Evolutionary conservation across 2,797 vertebrate species (phyloP).

Genomic region (Hippocampus kuda): DNA sequence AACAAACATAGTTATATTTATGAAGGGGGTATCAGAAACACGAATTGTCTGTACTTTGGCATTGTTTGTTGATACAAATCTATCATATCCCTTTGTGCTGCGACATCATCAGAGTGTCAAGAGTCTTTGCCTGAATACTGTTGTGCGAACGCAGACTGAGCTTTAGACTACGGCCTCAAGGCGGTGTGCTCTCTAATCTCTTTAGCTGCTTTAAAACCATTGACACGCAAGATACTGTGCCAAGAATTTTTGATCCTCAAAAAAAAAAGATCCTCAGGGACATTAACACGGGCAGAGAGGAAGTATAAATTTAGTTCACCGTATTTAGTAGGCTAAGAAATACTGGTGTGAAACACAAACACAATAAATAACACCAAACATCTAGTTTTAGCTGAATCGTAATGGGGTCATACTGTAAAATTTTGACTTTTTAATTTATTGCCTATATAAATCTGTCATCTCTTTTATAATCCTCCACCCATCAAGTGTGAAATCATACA

Average conservation of each 20-base stretch:
- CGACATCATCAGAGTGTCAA: neutral
- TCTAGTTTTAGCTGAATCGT: neutral
- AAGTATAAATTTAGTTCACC: slow-evolving; percentile 35
- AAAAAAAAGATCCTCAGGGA: neutral
- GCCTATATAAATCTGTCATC: neutral
- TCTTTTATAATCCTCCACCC: too few species aligned
- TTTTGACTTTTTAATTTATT: neutral
- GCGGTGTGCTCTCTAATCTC: slow-evolving; percentile 45
- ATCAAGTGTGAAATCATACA: neutral
- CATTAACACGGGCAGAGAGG: neutral
- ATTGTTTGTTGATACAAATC: slow-evolving; percentile 44
- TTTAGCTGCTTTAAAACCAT: slow-evolving; percentile 51
- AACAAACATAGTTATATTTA: neutral
- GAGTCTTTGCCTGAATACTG: slow-evolving; percentile 29
- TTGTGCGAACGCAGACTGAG: slow-evolving; percentile 29
- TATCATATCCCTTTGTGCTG: neutral
- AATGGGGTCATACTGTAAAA: neutral
- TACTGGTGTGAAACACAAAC: neutral
- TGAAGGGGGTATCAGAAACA: neutral
- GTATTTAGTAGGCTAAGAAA: slow-evolving; percentile 4
- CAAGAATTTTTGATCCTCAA: slow-evolving; percentile 11
- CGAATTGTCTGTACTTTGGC: slow-evolving; percentile 19
- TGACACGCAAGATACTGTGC: slow-evolving; percentile 43
- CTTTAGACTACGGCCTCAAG: slow-evolving; percentile 36
- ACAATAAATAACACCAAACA: neutral